A percentile compares a stretch with the other conserved stretches of the same genome.
phyloP scores from a whole-genome alignment of 1,140 invertebrate genomes.

The Uloborus diversus region DNA sequence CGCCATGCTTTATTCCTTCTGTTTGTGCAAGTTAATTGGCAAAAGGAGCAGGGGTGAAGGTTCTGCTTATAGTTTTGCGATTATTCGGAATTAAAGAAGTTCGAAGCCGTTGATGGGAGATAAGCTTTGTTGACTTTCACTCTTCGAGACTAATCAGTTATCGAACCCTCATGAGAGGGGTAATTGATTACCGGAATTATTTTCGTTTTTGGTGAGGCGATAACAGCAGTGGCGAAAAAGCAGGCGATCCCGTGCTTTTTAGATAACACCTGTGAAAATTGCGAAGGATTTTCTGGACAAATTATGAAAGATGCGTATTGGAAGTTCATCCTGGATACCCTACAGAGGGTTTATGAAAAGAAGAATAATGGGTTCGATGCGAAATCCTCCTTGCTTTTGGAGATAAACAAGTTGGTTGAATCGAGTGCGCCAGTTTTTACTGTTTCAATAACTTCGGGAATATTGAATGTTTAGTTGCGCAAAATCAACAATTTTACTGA shows the following conservation, averaged over 20 bases:
- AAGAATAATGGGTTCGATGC: no score
- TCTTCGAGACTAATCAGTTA: conserved; percentile 41
- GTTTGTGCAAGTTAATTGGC: conserved; percentile 53
- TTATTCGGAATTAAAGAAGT: conserved; percentile 1
- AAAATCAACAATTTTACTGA: no score
- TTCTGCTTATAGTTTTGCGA: conserved; percentile 12
- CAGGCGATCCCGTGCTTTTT: conserved; percentile 13
- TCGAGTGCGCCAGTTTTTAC: no score
- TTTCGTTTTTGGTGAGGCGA: conserved; percentile 37
- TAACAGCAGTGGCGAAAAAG: conserved; percentile 27
- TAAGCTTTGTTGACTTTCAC: conserved; percentile 47
- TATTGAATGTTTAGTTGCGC: no score
- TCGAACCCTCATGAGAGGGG: not conserved
- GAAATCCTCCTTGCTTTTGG: no score
- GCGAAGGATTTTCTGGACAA: not conserved
- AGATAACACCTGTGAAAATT: conserved; percentile 51
- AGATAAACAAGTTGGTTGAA: no score
- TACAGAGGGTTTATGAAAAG: no score
- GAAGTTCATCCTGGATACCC: no score
- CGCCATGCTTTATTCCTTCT: not conserved
- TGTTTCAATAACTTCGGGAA: no score
- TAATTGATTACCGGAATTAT: conserved; percentile 55
- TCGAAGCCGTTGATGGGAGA: not conserved
- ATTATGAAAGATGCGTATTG: conserved; percentile 41
- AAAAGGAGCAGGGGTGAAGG: not conserved